These are phyloP conservation scores for Zoanthus sociatus DNA, from an alignment of 92 coral and sea anemone genomes.

Conservation along the genomic window DNA sequence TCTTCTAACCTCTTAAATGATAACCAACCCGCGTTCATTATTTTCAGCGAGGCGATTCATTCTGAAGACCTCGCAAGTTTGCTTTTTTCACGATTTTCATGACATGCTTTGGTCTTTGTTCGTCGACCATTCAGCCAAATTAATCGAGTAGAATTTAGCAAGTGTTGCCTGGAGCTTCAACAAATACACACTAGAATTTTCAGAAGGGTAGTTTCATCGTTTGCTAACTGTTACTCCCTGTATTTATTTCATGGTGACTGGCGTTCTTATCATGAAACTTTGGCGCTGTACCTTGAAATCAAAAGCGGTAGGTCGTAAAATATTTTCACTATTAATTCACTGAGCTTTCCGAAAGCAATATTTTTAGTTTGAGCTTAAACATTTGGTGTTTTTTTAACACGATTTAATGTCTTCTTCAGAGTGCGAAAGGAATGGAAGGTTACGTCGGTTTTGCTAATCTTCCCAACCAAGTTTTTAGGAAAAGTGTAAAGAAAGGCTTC, in stretches of 20 bases:
- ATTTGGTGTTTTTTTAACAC: background rate
- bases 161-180: background rate
- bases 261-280: background rate
- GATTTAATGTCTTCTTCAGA: constrained; percentile 55
- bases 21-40: background rate
- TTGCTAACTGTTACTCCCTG: constrained; percentile 29
- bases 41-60: background rate
- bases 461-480: constrained; percentile 99
- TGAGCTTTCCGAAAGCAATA: background rate
- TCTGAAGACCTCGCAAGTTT: background rate
- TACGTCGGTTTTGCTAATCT: constrained; percentile 99
- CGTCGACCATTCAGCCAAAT: constrained; percentile 12
- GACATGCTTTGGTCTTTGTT: background rate
- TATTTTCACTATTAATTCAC: constrained; percentile 1
- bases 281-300: constrained; percentile 29
- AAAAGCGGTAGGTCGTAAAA: constrained; percentile 48
- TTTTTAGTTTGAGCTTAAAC: background rate
- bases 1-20: background rate
- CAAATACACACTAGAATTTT: constrained; percentile 5
- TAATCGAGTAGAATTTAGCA: background rate
- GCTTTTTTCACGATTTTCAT: constrained; percentile 16
- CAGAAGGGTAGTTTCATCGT: constrained; percentile 18
- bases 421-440: constrained; percentile 98
- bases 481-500: constrained; percentile 99
- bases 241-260: constrained; percentile 53